Evolutionary conservation across 2,797 vertebrate species (phyloP).

Genomic region (Caiman crocodilus): DNA sequence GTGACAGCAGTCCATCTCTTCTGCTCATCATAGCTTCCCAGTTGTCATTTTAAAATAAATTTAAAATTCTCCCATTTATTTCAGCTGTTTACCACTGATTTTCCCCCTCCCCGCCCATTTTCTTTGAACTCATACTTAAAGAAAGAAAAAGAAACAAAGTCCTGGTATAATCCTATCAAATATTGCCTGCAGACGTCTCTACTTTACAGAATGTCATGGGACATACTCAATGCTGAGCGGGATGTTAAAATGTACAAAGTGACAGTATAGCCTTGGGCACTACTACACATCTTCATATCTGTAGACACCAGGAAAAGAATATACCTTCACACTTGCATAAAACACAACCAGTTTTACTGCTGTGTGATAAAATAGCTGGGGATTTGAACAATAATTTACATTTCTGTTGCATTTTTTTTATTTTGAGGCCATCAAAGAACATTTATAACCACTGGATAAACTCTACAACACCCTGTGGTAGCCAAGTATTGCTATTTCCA

Average conservation of each 20-base stretch:
- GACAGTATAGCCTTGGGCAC: not conserved
- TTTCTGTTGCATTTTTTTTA: not conserved
- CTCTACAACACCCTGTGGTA: not conserved
- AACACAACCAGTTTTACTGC: not conserved
- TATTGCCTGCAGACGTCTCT: not conserved
- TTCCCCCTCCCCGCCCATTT: not conserved
- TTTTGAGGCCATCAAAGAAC: not conserved
- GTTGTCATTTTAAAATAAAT: not conserved
- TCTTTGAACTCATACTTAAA: not conserved
- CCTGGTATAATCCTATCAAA: not conserved
- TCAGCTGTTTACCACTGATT: not conserved
- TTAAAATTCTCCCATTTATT: not conserved
- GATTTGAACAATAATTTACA: not conserved
- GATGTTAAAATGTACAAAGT: not conserved
- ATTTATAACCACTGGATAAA: not conserved
- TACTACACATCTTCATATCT: not conserved
- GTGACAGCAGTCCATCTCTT: not conserved
- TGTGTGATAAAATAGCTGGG: not conserved
- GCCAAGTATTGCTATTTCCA: not conserved
- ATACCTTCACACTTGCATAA: not conserved
- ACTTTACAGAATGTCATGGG: not conserved
- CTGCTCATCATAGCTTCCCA: not conserved
- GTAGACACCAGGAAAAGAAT: not conserved
- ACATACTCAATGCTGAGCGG: not conserved
- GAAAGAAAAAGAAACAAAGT: not conserved